Conservation (phyloP, 2,113 vertebrate genomes). For the Cyanocitta stelleri region DNA sequence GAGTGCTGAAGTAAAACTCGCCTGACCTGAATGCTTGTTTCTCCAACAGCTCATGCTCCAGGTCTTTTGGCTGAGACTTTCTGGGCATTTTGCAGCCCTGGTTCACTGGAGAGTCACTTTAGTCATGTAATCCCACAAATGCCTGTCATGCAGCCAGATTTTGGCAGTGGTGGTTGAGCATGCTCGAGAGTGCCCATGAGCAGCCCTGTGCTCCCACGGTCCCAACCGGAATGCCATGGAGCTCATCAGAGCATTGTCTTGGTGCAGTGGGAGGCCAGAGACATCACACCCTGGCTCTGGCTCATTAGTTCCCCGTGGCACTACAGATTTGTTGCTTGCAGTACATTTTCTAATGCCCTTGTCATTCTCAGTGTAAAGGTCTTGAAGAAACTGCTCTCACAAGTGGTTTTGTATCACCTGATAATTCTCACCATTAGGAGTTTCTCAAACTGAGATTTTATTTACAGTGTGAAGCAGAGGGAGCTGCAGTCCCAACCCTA, state of each 20-base stretch:
- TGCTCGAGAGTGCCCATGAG: background rate
- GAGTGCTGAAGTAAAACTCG: background rate
- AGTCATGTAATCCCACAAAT: background rate
- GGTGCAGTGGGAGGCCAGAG: background rate
- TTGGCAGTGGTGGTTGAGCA: accelerated
- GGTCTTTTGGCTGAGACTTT: background rate
- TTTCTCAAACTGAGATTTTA: background rate
- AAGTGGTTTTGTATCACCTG: background rate
- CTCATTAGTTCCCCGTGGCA: background rate
- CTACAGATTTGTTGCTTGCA: background rate
- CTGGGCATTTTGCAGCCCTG: background rate
- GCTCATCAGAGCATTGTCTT: background rate
- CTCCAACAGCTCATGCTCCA: background rate
- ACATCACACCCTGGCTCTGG: accelerated
- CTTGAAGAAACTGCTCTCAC: background rate
- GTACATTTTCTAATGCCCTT: background rate
- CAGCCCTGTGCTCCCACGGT: background rate
- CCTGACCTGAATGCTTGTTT: background rate
- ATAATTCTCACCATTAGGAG: background rate
- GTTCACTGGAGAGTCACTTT: background rate
- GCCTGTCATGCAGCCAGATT: background rate
- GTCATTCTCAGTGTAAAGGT: background rate
- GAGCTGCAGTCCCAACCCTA: background rate
- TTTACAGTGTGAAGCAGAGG: background rate
- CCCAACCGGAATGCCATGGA: accelerated